A percentile compares a stretch with the other conserved stretches of the same genome.
Conservation (phyloP, 2,113 vertebrate genomes). For the Cyprinodon brontotheroides region DNA sequence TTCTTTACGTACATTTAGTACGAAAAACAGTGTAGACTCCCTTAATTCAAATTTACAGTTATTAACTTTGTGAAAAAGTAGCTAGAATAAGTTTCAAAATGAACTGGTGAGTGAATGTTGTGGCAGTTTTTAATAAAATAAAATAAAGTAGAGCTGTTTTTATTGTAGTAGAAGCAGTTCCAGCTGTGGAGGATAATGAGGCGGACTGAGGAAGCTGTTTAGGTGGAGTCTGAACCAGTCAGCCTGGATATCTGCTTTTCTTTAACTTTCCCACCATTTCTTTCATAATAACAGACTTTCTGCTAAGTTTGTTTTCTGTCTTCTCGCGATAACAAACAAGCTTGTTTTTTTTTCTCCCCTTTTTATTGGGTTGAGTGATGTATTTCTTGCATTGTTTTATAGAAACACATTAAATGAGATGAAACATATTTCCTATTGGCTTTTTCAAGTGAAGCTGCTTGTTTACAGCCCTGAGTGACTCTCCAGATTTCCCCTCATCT, state of each 20-base stretch:
- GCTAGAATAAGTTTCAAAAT: neutral
- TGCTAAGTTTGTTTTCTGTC: neutral
- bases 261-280: neutral
- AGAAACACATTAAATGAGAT: too few species aligned
- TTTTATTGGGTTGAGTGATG: neutral
- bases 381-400: neutral
- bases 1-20: neutral
- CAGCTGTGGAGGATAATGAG: neutral
- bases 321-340: neutral
- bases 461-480: conserved; percentile 49
- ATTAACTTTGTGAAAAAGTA: neutral
- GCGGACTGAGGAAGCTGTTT: conserved; percentile 4
- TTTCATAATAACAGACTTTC: neutral
- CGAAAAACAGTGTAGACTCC: neutral
- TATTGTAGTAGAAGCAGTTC: neutral
- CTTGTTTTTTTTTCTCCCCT: neutral
- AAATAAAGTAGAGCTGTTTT: neutral
- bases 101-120: accelerated
- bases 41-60: neutral
- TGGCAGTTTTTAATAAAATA: too few species aligned
- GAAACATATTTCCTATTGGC: too few species aligned
- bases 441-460: conserved; percentile 14
- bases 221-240: conserved; percentile 28
- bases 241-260: neutral
- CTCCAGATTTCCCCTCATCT: conserved; percentile 54